A percentile compares a stretch with the other conserved stretches of the same genome.
These are phyloP conservation scores for Myripristis murdjan DNA, from an alignment of 2,797 vertebrate genomes.

Conservation along the genomic window DNA sequence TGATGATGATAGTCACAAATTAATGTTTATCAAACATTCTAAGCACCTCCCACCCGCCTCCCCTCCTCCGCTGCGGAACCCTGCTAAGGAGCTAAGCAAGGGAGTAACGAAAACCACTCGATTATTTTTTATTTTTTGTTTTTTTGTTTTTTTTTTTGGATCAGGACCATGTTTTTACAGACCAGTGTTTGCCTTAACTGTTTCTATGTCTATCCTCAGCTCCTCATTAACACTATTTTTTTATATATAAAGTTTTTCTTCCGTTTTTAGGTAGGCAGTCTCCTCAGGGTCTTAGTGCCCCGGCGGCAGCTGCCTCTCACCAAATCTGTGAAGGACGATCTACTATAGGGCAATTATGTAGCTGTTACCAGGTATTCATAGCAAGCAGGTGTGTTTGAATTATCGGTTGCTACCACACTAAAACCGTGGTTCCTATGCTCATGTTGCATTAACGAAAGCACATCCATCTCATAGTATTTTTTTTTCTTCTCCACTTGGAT, in stretches of 20 bases:
- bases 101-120: slow-evolving; percentile 86
- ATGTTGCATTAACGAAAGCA: slow-evolving; percentile 80
- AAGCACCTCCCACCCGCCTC: slow-evolving; percentile 79
- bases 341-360: slow-evolving; percentile 85
- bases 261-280: slow-evolving; percentile 73
- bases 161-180: slow-evolving; percentile 84
- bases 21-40: slow-evolving; percentile 83
- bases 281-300: slow-evolving; percentile 54
- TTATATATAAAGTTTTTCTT: slow-evolving; percentile 65
- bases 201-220: slow-evolving; percentile 80
- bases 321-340: slow-evolving; percentile 89
- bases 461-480: slow-evolving; percentile 81
- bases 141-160: slow-evolving; percentile 70
- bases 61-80: slow-evolving; percentile 66
- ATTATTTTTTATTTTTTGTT: slow-evolving; percentile 63
- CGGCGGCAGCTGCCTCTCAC: slow-evolving; percentile 63
- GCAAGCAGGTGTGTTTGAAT: slow-evolving; percentile 82
- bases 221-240: slow-evolving; percentile 80
- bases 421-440: slow-evolving; percentile 74
- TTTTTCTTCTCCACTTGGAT: slow-evolving; percentile 70
- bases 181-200: slow-evolving; percentile 87
- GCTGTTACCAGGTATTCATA: slow-evolving; percentile 86
- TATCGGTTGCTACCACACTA: slow-evolving; percentile 74
- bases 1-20: slow-evolving; percentile 78
- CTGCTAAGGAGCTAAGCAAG: slow-evolving; percentile 74